A percentile compares a stretch with the other conserved stretches of the same genome.
Evolutionary conservation across 64 coral and sea anemone genomes (phyloP).

Genomic region (Catalaphyllia jardinei): DNA sequence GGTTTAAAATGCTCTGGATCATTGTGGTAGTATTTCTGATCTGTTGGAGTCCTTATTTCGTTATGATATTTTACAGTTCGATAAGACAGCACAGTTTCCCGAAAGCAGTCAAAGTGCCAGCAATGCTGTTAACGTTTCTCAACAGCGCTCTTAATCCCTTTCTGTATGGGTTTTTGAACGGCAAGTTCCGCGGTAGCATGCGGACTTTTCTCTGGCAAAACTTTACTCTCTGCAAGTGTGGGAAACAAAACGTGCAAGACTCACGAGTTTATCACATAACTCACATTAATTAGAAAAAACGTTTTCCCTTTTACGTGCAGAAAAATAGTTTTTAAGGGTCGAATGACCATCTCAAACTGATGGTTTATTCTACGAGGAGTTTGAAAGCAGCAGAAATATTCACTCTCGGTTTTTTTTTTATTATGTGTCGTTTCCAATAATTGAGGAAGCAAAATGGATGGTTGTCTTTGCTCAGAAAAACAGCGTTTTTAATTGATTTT

Average conservation of each 20-base stretch:
- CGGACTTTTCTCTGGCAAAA: constrained; percentile 58
- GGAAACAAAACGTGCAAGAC: not conserved
- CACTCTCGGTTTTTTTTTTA: too few species aligned
- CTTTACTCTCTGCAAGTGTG: constrained; percentile 51
- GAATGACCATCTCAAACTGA: too few species aligned
- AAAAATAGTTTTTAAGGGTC: too few species aligned
- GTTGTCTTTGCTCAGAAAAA: too few species aligned
- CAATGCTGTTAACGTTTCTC: constrained; percentile 72
- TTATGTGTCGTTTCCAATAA: too few species aligned
- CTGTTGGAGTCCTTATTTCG: constrained; percentile 90
- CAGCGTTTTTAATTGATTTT: too few species aligned
- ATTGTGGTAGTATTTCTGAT: constrained; percentile 82
- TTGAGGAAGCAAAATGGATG: too few species aligned
- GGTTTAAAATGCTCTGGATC: constrained; percentile 82
- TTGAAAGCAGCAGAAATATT: too few species aligned
- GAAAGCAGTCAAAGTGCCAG: constrained; percentile 58
- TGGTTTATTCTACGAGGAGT: too few species aligned
- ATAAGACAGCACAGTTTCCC: constrained; percentile 58
- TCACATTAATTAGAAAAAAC: constrained; percentile 20
- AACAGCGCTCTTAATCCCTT: constrained; percentile 88
- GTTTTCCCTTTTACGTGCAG: not conserved
- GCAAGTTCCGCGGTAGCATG: constrained; percentile 67
- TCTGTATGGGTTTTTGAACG: constrained; percentile 88
- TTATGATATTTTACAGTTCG: constrained; percentile 88
- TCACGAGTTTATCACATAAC: constrained; percentile 40